Evolutionary conservation across 2,888 invertebrate species (phyloP).

Genomic region (Mesodorylaimus sp.): DNA sequence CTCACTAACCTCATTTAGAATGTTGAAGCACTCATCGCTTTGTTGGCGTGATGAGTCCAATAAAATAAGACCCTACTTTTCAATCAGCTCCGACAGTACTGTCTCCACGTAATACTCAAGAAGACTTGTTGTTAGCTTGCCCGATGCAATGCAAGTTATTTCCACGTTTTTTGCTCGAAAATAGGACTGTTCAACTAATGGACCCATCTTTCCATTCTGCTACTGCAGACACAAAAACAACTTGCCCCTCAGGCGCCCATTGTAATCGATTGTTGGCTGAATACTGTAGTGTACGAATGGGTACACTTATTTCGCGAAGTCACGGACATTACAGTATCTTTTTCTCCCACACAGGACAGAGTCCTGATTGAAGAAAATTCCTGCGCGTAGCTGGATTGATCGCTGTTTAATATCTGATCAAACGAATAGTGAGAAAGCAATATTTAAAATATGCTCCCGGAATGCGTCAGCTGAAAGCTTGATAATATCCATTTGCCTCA

Average conservation of each 20-base stretch:
- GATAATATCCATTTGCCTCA: too few relatives aligned
- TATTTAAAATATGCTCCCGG: too few relatives aligned
- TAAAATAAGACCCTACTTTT: too few relatives aligned
- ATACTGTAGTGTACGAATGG: background rate
- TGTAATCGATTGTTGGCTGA: too few relatives aligned
- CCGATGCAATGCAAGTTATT: background rate
- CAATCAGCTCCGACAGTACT: background rate
- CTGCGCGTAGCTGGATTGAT: too few relatives aligned
- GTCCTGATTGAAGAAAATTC: background rate
- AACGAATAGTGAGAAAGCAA: too few relatives aligned
- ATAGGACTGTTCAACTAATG: background rate
- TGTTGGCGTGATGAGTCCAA: too few relatives aligned
- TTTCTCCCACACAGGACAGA: background rate
- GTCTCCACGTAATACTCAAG: background rate
- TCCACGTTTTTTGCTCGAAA: background rate
- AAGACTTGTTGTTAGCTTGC: background rate
- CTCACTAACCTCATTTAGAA: background rate
- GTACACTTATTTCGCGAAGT: background rate
- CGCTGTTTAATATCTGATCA: too few relatives aligned
- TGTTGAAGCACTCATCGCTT: too few relatives aligned
- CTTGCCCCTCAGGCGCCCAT: background rate
- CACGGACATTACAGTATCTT: background rate
- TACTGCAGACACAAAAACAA: too few relatives aligned
- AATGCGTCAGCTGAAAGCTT: too few relatives aligned
- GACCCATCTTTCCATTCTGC: too few relatives aligned